Percentiles rank a stretch among this genome's conserved stretches.
These are phyloP conservation scores for Scaptodrosophila latifasciaeformis DNA, from an alignment of 2,888 invertebrate species.

Conservation along the genomic window DNA sequence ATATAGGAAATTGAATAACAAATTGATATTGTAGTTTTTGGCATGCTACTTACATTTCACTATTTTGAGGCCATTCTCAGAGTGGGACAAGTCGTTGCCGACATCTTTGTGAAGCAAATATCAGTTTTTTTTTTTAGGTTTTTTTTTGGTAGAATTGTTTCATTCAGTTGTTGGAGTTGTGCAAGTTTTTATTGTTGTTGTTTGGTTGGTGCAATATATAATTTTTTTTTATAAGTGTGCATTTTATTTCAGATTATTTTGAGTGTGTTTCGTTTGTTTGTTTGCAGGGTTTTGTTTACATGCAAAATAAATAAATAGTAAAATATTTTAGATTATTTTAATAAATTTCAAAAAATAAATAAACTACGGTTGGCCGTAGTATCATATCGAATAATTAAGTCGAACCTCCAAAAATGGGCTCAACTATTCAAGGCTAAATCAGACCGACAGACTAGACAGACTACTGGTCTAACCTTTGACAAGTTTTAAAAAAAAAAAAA, in stretches of 20 bases:
- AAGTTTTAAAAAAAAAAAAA: too few relatives aligned
- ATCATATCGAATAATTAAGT: too few relatives aligned
- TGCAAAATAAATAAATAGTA: background rate
- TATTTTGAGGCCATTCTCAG: slow-evolving; percentile 62
- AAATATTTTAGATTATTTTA: background rate
- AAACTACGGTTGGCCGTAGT: too few relatives aligned
- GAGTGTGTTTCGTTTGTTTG: background rate
- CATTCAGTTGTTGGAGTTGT: too few relatives aligned
- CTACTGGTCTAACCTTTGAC: too few relatives aligned
- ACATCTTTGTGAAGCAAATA: slow-evolving; percentile 44
- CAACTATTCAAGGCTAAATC: too few relatives aligned
- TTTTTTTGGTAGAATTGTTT: slow-evolving; percentile 28
- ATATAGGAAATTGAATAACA: background rate
- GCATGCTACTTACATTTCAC: slow-evolving; percentile 73
- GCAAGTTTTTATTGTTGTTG: slow-evolving; percentile 8
- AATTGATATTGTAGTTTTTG: background rate
- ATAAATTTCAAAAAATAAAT: too few relatives aligned
- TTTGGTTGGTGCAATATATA: slow-evolving; percentile 31
- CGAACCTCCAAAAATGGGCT: too few relatives aligned
- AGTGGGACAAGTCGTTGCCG: slow-evolving; percentile 44
- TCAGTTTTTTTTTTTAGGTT: slow-evolving; percentile 20
- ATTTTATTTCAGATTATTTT: slow-evolving; percentile 21
- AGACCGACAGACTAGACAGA: too few relatives aligned
- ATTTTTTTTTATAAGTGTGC: slow-evolving; percentile 16
- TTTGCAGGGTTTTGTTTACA: background rate